Base-by-base conservation (phyloP, 2,888 invertebrate species). In the Drosophila peninsularis region DNA sequence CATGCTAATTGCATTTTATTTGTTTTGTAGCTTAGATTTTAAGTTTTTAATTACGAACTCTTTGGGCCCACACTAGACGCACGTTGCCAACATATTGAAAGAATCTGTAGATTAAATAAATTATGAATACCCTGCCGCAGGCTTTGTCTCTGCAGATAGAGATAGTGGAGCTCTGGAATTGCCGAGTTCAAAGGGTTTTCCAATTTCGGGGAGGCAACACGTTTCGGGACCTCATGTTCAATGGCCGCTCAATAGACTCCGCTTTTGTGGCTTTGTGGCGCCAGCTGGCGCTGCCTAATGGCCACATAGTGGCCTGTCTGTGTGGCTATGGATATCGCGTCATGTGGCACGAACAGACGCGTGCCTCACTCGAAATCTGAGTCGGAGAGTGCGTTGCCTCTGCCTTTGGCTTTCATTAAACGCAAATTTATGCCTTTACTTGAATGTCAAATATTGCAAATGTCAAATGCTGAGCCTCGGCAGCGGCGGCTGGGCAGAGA, bases 1-100 rank as follows among this genome's bases (percentile, higher is more conserved):
- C 90, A 90, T 84, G 90, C 91, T 92, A 92, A 91, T 92, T 92
- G 92, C 91, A 91, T 91, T 91, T 92, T 92, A 91, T 92, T 91
- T 92, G 90, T 89, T 91, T 90, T 75, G 73, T 80, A 80, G 82
- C 82, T 80, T 81, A 89, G 85, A 90, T 86, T 82, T 82, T 70
- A 83, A 86, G 81, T 82, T 86, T 81, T 86, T 74, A 79, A 86
- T 86, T 86, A 75, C 70, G 63, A 70, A 63, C 70, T 27, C 30
- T 21, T 32, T 17, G 14, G 19, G 14, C 30, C 24, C 63, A n/a
- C 30, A n/a, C n/a, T 34, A 9, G 9, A 9, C 9, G 3, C 21
- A 21, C 9, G 6, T 39, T 27, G 14, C 30, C 14, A 19, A 50
- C 49, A 50, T 50, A 34, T 50, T 34, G 41, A 17, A 13, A 24